These are phyloP conservation scores for Colletes collaris DNA, from an alignment of 2,888 invertebrate species.

Conservation along the genomic window DNA sequence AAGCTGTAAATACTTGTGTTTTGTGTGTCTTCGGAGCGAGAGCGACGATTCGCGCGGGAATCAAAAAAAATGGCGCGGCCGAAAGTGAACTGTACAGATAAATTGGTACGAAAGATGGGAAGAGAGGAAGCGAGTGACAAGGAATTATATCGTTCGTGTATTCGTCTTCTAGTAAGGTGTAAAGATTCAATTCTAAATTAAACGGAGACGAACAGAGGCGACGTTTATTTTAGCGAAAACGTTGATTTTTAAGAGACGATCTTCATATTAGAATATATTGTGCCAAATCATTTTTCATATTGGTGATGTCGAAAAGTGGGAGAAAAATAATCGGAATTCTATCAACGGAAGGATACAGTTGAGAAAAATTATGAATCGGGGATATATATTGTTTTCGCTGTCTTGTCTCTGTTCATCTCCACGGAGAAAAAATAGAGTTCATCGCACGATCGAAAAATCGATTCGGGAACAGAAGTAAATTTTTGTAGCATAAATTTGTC, in stretches of 20 bases:
- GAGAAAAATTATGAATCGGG: not conserved
- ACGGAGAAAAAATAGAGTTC: not conserved
- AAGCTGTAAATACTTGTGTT: slow-evolving; percentile 45
- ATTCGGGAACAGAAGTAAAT: not conserved
- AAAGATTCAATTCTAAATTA: slow-evolving; percentile 63
- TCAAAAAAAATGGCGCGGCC: not conserved
- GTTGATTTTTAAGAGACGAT: not conserved
- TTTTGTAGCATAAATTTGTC: slow-evolving; percentile 1
- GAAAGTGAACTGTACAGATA: slow-evolving; percentile 42
- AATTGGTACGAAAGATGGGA: slow-evolving; percentile 11
- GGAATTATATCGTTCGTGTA: slow-evolving; percentile 39
- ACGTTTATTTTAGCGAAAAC: slow-evolving; percentile 19
- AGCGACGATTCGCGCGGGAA: slow-evolving; percentile 21
- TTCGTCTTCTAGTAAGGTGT: slow-evolving; percentile 34
- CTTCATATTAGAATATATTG: slow-evolving; percentile 47
- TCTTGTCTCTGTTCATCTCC: slow-evolving; percentile 45
- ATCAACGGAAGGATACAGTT: not conserved
- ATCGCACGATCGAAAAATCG: slow-evolving; percentile 27
- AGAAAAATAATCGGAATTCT: not conserved
- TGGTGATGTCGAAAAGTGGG: slow-evolving; percentile 2
- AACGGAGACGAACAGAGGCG: slow-evolving; percentile 37
- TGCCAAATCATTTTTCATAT: slow-evolving; percentile 63
- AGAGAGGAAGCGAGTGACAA: slow-evolving; percentile 11
- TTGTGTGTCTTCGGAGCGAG: slow-evolving; percentile 39
- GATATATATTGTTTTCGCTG: not conserved